A percentile compares a stretch with the other conserved stretches of the same genome.
These are phyloP conservation scores for Brachypalpus laphriformis DNA, from an alignment of 2,888 invertebrate species.

Conservation along the genomic window DNA sequence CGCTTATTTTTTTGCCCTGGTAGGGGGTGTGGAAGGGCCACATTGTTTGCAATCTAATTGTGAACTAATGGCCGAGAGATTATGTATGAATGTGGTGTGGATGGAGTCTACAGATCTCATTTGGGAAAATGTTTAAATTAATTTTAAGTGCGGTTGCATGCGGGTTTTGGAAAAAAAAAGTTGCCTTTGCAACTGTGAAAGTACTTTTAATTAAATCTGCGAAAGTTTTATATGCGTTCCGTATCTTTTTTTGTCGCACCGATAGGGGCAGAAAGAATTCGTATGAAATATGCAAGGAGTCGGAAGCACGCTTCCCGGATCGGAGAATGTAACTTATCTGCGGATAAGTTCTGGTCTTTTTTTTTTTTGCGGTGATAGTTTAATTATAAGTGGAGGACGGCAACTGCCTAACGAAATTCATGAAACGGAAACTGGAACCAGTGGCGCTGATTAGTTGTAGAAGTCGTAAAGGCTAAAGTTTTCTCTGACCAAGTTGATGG, in stretches of 20 bases:
- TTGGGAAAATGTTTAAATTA: conserved; percentile 46
- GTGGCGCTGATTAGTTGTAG: conserved; percentile 22
- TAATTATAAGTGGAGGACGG: not conserved
- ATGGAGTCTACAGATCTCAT: conserved; percentile 6
- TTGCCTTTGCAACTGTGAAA: conserved; percentile 34
- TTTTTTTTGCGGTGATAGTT: not conserved
- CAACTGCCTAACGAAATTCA: not conserved
- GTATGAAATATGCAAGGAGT: conserved; percentile 20
- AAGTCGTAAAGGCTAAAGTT: conserved; percentile 21
- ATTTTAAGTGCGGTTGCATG: conserved; percentile 53
- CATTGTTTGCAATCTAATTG: conserved; percentile 23
- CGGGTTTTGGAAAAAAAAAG: conserved; percentile 12
- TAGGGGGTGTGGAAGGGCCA: not conserved
- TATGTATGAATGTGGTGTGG: conserved; percentile 4
- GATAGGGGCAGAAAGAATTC: conserved; percentile 4
- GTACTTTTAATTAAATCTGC: conserved; percentile 64
- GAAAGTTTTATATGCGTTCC: conserved; percentile 47
- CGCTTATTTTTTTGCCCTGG: no score
- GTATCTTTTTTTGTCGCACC: not conserved
- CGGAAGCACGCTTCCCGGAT: conserved; percentile 14
- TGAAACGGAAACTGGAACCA: conserved; percentile 13
- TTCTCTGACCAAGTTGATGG: not conserved
- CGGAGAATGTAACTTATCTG: conserved; percentile 33
- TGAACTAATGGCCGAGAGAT: conserved; percentile 38
- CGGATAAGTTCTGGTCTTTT: not conserved